Evolutionary conservation across 2,113 vertebrate species (phyloP).

Genomic region (Neotoma lepida): DNA sequence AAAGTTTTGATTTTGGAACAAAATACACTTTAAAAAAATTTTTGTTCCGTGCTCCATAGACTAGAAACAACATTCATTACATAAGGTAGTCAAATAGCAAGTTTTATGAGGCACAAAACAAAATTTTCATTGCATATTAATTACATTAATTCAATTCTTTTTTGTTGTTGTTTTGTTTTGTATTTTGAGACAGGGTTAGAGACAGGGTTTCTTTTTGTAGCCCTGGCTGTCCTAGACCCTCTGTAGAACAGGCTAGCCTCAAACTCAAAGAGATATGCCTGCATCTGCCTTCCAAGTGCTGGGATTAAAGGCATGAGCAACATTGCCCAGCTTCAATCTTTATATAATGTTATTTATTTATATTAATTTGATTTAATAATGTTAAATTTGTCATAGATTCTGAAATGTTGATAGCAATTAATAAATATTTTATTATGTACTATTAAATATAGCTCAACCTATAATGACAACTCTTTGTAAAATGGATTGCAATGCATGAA

Average conservation of each 20-base stretch:
- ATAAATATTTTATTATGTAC: background rate
- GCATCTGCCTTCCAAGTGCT: background rate
- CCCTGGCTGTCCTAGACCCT: too few species aligned
- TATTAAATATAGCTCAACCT: background rate
- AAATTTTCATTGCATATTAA: slow-evolving; percentile 58
- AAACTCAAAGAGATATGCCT: background rate
- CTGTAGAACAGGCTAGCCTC: background rate
- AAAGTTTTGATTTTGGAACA: slow-evolving; percentile 48
- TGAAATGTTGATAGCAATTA: slow-evolving; percentile 1
- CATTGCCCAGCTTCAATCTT: background rate
- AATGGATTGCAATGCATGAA: background rate
- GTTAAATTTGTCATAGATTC: slow-evolving; percentile 31
- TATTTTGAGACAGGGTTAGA: background rate
- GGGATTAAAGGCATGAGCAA: background rate
- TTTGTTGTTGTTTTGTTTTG: background rate
- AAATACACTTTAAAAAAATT: background rate
- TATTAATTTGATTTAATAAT: slow-evolving; percentile 58
- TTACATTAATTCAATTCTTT: slow-evolving; percentile 17
- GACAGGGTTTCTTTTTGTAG: background rate
- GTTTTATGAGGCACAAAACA: slow-evolving; percentile 58
- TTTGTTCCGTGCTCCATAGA: slow-evolving; percentile 10
- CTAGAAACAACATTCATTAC: slow-evolving; percentile 14
- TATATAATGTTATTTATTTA: slow-evolving; percentile 3
- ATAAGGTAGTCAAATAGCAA: slow-evolving; percentile 38
- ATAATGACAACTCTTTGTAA: background rate